phyloP scores from a whole-genome alignment of 2,888 invertebrate species.

The Alitta virens region DNA sequence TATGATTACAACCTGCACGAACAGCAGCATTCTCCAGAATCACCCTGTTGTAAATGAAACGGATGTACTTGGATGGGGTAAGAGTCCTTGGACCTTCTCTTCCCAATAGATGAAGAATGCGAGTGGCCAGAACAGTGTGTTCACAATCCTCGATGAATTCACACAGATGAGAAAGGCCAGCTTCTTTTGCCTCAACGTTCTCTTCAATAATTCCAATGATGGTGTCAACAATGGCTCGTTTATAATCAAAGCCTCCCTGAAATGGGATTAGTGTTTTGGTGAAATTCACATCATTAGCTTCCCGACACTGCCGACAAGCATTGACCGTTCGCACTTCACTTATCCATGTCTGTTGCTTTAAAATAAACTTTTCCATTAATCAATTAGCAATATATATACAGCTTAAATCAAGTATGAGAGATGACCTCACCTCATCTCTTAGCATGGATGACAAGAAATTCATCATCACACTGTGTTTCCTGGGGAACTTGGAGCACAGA shows the following conservation, averaged over 20 bases:
- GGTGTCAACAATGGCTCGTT: slow-evolving; percentile 96
- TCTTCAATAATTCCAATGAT: slow-evolving; percentile 97
- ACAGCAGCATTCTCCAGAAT: slow-evolving; percentile 95
- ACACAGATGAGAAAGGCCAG: slow-evolving; percentile 90
- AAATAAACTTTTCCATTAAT: too few species aligned
- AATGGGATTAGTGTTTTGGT: slow-evolving; percentile 7
- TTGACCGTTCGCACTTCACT: too few species aligned
- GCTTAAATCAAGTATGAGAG: too few species aligned
- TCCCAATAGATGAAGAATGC: slow-evolving; percentile 92
- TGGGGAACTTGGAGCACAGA: slow-evolving; percentile 76
- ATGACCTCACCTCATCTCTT: slow-evolving; percentile 77
- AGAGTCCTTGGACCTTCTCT: slow-evolving; percentile 95
- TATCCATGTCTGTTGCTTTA: too few species aligned
- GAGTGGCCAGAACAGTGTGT: slow-evolving; percentile 91
- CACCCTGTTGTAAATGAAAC: slow-evolving; percentile 72
- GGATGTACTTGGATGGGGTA: slow-evolving; percentile 77
- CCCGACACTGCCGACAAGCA: too few species aligned
- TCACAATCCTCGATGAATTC: slow-evolving; percentile 99
- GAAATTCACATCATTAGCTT: too few species aligned
- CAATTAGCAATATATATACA: too few species aligned
- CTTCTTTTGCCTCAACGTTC: slow-evolving; percentile 95
- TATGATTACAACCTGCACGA: slow-evolving; percentile 65
- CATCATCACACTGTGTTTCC: slow-evolving; percentile 94
- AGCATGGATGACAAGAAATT: slow-evolving; percentile 96
- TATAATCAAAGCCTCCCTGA: slow-evolving; percentile 88